phyloP scores from a whole-genome alignment of 2,797 vertebrate species.

The Sus cebifrons region DNA sequence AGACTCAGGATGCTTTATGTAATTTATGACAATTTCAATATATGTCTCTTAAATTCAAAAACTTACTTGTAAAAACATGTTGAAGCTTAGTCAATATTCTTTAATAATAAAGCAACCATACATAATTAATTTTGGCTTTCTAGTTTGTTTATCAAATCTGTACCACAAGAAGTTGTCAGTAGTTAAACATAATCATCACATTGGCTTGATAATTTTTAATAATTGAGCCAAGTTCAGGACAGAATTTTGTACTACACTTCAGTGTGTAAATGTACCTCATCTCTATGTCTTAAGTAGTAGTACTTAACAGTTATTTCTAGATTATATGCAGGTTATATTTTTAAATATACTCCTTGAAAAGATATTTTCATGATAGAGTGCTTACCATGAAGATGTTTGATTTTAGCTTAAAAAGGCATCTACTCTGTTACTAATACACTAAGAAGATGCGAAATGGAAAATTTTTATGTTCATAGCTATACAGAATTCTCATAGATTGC shows the following conservation, averaged over 20 bases:
- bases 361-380: neutral
- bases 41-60: neutral
- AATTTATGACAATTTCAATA: neutral
- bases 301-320: neutral
- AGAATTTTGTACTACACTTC: neutral
- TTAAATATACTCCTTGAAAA: slow-evolving; percentile 24
- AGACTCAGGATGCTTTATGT: neutral
- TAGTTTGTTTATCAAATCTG: neutral
- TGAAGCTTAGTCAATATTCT: neutral
- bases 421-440: slow-evolving; percentile 45
- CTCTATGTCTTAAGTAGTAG: neutral
- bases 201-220: neutral
- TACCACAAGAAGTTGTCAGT: neutral
- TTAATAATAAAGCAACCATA: neutral
- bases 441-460: slow-evolving; percentile 53
- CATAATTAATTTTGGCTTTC: slow-evolving; percentile 32
- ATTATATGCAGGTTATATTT: neutral
- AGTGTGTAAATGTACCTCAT: neutral
- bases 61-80: neutral
- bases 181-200: neutral
- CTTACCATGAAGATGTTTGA: slow-evolving; percentile 7
- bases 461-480: slow-evolving; percentile 63
- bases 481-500: slow-evolving; percentile 74
- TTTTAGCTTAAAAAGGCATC: slow-evolving; percentile 44
- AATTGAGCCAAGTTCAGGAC: neutral